Base-by-base conservation (phyloP, 2,797 vertebrate genomes). In the Sarcoramphus papa region DNA sequence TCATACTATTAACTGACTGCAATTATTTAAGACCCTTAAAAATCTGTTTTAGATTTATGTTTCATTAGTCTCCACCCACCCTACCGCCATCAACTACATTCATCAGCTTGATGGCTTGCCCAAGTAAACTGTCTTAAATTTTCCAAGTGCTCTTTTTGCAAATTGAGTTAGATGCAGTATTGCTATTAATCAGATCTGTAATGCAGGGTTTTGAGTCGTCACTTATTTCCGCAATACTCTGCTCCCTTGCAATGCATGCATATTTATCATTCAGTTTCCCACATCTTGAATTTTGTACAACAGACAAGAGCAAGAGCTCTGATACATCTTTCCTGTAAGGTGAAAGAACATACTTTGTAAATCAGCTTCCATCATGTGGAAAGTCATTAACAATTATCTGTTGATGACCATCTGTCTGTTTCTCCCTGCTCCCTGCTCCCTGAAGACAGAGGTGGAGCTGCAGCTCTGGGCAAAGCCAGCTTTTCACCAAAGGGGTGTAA, bases 91-190 rank as follows among this genome's bases (percentile, higher is more conserved):
- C 53, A n/a, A 45, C 93, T 97, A 88, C 94, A 97, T 97, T 96
- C 91, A 96, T 98, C 97, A 97, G 93, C 68, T 93, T 96, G 97
- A 98, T 97, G 95, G 86, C 90, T 97, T 97, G 84, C 96, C 93
- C 95, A 92, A 96, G 95, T 96, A 97, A 97, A 97, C 96, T 91
- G 84, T 93, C 95, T 96, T 95, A 89, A 93, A 92, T 97, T 97
- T 98, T 97, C 92, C 91, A 96, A 97, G 88, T 91, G 94, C 86
- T 96, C 95, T 97, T 97, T 97, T 92, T 95, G 89, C 92, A 98
- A 97, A 98, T 97, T 82, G 96, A 97, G 94, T 97, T 96, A 97
- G 97, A 96, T 95, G 68, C 63, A 92, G 76, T 96, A 94, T 97
- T 95, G 95, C 95, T 97, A 97, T 98, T 97, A 97, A 97, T 98